Evolutionary conservation across 2,113 vertebrate species (phyloP).

Genomic region (Paedocypris sp.): DNA sequence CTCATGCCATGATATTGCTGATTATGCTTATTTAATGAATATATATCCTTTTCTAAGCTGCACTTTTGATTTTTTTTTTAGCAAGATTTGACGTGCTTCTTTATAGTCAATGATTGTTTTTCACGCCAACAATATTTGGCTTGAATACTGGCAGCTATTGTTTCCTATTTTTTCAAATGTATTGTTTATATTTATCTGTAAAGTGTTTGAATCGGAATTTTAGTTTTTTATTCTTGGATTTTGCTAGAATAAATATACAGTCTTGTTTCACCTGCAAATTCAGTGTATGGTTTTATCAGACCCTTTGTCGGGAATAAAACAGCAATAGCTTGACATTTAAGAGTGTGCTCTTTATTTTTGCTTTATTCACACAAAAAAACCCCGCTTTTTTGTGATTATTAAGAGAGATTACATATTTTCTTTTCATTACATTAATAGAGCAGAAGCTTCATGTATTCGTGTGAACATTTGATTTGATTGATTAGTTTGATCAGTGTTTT

Average conservation of each 20-base stretch:
- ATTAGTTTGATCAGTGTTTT: no score
- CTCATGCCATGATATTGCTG: not conserved
- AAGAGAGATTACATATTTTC: no score
- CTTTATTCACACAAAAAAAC: no score
- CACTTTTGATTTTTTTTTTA: not conserved
- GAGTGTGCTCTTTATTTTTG: no score
- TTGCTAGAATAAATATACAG: not conserved
- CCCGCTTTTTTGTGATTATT: no score
- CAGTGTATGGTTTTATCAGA: conserved; percentile 19
- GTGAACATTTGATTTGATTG: no score
- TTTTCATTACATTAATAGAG: no score
- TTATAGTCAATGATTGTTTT: not conserved
- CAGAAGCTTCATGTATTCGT: no score
- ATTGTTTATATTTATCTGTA: not conserved
- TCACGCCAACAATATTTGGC: not conserved
- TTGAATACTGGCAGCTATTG: conserved; percentile 31
- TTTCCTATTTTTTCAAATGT: not conserved
- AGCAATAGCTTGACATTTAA: not conserved
- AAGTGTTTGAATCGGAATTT: conserved; percentile 12
- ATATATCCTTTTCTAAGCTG: not conserved
- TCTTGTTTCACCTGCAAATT: conserved; percentile 15
- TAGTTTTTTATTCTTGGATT: conserved; percentile 5
- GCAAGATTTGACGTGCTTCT: not conserved
- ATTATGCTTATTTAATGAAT: not conserved
- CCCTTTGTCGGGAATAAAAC: conserved; percentile 11